phyloP scores from a whole-genome alignment of 2,797 vertebrate genomes.

The Trichosurus vulpecula region DNA sequence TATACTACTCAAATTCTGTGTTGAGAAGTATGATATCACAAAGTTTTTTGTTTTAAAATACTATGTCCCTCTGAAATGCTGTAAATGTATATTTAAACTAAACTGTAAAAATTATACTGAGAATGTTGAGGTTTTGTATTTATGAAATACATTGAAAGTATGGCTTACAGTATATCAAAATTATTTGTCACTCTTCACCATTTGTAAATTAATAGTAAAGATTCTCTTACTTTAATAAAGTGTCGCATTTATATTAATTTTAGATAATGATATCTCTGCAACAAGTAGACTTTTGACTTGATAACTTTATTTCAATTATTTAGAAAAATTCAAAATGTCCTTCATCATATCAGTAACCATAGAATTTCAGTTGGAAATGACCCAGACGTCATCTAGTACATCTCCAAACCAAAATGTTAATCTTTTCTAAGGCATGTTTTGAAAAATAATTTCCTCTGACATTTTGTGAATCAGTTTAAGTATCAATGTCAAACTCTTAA shows the following conservation, averaged over 20 bases:
- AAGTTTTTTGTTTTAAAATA: constrained; percentile 83
- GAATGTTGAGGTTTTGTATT: constrained; percentile 89
- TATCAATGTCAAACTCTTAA: background rate
- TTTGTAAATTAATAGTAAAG: constrained; percentile 90
- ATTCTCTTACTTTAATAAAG: constrained; percentile 88
- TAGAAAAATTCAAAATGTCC: background rate
- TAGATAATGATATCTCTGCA: constrained; percentile 65
- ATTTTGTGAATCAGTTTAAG: background rate
- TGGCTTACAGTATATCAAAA: constrained; percentile 86
- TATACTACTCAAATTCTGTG: constrained; percentile 80
- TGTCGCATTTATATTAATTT: constrained; percentile 83
- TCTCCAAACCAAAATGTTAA: fast-evolving
- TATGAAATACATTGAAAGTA: constrained; percentile 88
- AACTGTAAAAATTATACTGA: constrained; percentile 86
- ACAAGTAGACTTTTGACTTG: constrained; percentile 42
- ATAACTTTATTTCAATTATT: background rate
- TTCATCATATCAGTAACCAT: background rate
- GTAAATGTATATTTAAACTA: constrained; percentile 84
- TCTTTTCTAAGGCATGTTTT: background rate
- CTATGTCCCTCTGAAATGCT: constrained; percentile 86
- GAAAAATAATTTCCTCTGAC: background rate
- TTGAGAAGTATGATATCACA: constrained; percentile 78
- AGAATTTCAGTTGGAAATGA: background rate
- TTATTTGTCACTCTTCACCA: constrained; percentile 88
- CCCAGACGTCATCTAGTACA: background rate